Evolutionary conservation across 2,888 invertebrate species (phyloP), one percentile per base, ranked within the genome.

Genomic region (Acanthoscelides obtectus): DNA sequence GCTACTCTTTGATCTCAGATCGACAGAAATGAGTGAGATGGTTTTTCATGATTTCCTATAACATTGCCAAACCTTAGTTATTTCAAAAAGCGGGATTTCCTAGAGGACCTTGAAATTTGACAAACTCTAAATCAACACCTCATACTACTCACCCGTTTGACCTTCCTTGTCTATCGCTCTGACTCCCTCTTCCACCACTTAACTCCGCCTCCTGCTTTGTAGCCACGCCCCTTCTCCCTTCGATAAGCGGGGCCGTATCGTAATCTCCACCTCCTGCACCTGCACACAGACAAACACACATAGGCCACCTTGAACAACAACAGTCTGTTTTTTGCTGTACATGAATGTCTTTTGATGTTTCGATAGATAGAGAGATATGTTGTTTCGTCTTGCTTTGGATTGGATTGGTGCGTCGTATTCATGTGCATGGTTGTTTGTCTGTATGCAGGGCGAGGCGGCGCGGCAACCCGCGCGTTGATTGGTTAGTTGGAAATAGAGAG

Each of bases 381-480:
- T 45, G 45, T 45, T n/a, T n/a, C 45, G 45, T 45, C 45, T 45
- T 45, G 45, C 45, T 77, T 79, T 79, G 77, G 80, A 84, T 68
- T 68, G 22, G 22, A 45, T 45, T 45, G 45, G 45, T 45, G 45
- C 45, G 45, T 45, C 45, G 45, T 45, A 45, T 45, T 85, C 86
- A 86, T 86, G 86, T 86, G 86, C 84, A 86, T 85, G 84, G 84
- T 45, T 86, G 84, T 84, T 84, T 84, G 84, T 85, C 85, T 84
- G 84, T 84, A 84, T 84, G 84, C 84, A 85, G 84, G 84, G 81
- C 83, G 72, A 45, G 45, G 45, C 45, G 45, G 45, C 45, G 45
- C 17, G 45, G 45, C 5, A 1, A 17, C 12, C 3, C 45, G 45
- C 5, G 45, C 45, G 45, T 45, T 45, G 45, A 45, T 45, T 45